Evolutionary conservation across 2,888 invertebrate genomes (phyloP), one percentile per base, ranked within the genome.

Genomic region (Timema podura): DNA sequence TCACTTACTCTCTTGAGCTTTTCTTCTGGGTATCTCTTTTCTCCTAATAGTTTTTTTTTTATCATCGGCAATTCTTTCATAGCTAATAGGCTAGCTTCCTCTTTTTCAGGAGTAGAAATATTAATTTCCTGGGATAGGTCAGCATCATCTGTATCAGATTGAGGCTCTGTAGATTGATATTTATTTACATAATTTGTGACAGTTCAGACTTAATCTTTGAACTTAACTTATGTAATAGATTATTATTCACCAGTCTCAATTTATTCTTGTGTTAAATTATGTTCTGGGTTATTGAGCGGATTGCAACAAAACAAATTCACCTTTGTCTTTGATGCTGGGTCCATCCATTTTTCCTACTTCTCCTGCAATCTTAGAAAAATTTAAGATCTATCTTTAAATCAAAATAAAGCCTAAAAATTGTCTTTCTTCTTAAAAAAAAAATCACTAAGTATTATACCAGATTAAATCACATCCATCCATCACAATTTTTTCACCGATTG

Each of bases 291-390:
- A 59, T 30, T 15, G 30, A 59, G 59, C 16, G 30, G 16, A 59
- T 59, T 16, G 30, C 59, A 59, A 30, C 59, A 59, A 59, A 59
- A 59, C 59, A 59, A 59, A 59, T 59, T 59, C 59, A 59, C 59
- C 16, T 16, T 59, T 59, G 59, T 59, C 10, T 59, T 59, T 59
- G 59, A 45, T 59, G 30, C 0, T 59, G 59, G 59, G 8, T 59
- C 45, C 45, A 59, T 59, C 59, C 30, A 59, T 15, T 13, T 15
- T 59, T 2, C 3, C 1, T 2, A 30, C 30, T 15, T 59, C 59
- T 59, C 45, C 16, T 59, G 16, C 7, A 13, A 9, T 59, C 59
- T 59, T 6, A 59, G 44, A 8, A 44, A 8, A 59, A 44, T 59
- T 59, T 16, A 59, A 59, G 44, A 59, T 59, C n/a, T n/a, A n/a